phyloP scores from a whole-genome alignment of 1,140 invertebrate species.

The Batillaria attramentaria region DNA sequence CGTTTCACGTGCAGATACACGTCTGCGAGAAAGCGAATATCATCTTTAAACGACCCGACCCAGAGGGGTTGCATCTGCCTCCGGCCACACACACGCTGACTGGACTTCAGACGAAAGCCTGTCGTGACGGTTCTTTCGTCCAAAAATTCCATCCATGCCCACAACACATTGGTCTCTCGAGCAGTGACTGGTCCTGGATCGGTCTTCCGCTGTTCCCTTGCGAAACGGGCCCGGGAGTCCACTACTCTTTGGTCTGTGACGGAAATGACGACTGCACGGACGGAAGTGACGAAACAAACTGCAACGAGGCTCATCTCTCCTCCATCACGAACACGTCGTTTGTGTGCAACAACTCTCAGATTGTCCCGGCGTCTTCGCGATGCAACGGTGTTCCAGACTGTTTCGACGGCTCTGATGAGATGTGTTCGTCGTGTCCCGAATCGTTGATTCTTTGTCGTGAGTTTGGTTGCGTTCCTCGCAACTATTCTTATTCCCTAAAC shows the following conservation, averaged over 20 bases:
- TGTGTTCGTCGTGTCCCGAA: background rate
- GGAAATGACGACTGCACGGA: constrained; percentile 5
- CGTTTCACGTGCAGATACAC: too few species aligned
- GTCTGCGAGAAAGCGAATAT: too few species aligned
- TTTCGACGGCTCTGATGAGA: background rate
- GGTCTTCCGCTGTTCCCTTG: background rate
- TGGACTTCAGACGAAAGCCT: background rate
- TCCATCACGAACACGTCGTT: background rate
- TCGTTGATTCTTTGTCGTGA: background rate
- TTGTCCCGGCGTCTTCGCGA: background rate
- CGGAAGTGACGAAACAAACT: background rate
- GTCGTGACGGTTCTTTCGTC: background rate
- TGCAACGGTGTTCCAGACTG: background rate
- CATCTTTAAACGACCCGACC: too few species aligned
- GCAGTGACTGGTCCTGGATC: background rate
- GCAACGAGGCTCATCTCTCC: background rate
- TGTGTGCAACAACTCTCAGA: background rate
- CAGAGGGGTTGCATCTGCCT: background rate
- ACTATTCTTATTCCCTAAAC: too few species aligned
- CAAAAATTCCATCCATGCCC: background rate
- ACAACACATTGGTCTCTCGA: background rate
- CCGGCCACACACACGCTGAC: background rate
- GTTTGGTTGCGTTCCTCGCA: background rate
- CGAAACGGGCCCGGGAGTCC: background rate
- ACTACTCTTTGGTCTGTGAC: constrained; percentile 16